A percentile compares a stretch with the other conserved stretches of the same genome.
phyloP scores from a whole-genome alignment of 1,140 invertebrate genomes.

The Rhizoglyphus robini region DNA sequence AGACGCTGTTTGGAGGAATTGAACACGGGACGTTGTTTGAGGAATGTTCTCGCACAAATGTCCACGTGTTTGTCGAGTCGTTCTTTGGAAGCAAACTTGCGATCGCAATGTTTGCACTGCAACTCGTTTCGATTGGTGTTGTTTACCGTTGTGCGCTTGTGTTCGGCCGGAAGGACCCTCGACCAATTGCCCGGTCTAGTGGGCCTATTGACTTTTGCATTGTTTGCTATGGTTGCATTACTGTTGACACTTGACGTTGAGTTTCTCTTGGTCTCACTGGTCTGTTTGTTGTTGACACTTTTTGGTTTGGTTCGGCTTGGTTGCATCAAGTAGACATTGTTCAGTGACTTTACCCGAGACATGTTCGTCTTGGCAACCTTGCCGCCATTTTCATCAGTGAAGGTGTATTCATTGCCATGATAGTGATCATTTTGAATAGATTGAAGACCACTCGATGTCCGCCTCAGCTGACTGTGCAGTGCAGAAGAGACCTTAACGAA shows the following conservation, averaged over 20 bases:
- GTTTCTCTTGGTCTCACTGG: background rate
- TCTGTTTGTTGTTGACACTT: background rate
- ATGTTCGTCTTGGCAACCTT: background rate
- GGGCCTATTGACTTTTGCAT: background rate
- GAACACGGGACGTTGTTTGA: slow-evolving; percentile 1
- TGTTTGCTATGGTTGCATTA: background rate
- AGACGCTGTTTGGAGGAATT: slow-evolving; percentile 6
- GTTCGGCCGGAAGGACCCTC: background rate
- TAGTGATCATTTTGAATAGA: background rate
- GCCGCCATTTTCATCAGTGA: background rate
- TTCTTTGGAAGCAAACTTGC: slow-evolving; percentile 14
- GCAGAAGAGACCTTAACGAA: too few relatives aligned
- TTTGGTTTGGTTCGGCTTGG: background rate
- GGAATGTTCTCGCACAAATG: background rate
- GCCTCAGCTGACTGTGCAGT: background rate
- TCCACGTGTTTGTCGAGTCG: slow-evolving; percentile 1
- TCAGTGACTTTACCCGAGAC: background rate
- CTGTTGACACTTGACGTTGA: background rate
- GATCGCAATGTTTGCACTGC: slow-evolving; percentile 10
- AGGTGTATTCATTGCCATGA: too few relatives aligned
- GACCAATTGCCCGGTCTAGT: background rate
- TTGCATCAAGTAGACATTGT: background rate
- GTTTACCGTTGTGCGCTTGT: background rate
- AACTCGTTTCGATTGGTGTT: background rate
- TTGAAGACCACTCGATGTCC: background rate